Conservation (phyloP, 1,140 invertebrate species). For the Drosophila sulfurigaster region DNA sequence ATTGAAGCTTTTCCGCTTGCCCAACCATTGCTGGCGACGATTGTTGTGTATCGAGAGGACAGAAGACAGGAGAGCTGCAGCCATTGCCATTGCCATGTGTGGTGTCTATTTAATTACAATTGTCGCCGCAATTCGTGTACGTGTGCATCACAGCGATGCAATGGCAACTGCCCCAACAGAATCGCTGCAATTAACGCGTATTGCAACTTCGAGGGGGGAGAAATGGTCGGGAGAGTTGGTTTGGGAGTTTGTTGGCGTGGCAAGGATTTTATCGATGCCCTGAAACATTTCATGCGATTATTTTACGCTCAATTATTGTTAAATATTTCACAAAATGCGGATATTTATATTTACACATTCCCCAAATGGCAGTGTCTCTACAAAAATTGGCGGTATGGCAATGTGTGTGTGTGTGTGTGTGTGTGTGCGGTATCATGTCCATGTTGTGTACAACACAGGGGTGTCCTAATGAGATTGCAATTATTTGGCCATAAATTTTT, state of each 20-base stretch:
- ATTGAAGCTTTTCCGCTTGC: conserved; percentile 12
- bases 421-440: conserved; percentile 57
- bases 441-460: conserved; percentile 52
- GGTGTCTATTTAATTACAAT: conserved; percentile 84
- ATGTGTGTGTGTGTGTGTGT: no score
- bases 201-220: conserved; percentile 20
- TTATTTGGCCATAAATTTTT: conserved; percentile 84
- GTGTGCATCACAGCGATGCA: conserved; percentile 45
- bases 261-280: conserved; percentile 53
- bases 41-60: conserved; percentile 15
- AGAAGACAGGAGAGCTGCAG: neutral
- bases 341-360: conserved; percentile 67
- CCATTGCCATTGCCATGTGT: conserved; percentile 49
- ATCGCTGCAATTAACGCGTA: conserved; percentile 73
- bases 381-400: conserved; percentile 48
- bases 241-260: conserved; percentile 17
- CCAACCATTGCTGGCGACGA: conserved; percentile 16
- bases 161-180: conserved; percentile 21
- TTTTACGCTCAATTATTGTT: conserved; percentile 85
- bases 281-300: conserved; percentile 65
- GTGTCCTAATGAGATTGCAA: conserved; percentile 84
- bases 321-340: conserved; percentile 82
- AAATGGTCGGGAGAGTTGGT: neutral
- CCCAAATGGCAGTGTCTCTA: conserved; percentile 37
- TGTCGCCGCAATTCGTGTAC: conserved; percentile 82